Base-by-base conservation (phyloP, 2,113 vertebrate species). In the Regulus satrapa region DNA sequence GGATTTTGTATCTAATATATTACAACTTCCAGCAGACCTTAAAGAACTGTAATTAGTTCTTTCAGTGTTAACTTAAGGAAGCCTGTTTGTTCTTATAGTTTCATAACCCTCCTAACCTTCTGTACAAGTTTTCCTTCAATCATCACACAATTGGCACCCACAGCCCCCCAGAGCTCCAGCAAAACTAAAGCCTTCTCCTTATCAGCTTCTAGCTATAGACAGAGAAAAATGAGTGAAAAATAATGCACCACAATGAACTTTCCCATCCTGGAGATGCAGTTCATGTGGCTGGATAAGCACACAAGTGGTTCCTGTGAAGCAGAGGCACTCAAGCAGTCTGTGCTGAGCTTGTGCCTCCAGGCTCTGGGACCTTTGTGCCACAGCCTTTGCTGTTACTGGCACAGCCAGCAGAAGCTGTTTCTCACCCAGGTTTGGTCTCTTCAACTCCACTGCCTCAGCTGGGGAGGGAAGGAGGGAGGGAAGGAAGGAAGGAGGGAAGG, bases 391-490 rank as follows among this genome's bases (percentile, higher is more conserved):
- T 6, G 1, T 8, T 43, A 16, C 0, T n/a, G 29, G 43, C 66
- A 58, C 54, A 3, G 19, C 9, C 41, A 68, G 59, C 67, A 80
- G 56, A 49, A 80, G 46, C 54, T 46, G 8, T 19, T 74, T n/a
- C 34, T 89, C 24, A 17, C 12, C 9, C 73, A 28, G 34, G 3
- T 16, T 73, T 40, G 3, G 1, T 0, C 72, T 46, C 29, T 10
- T 34, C 1, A 0, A 6, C 28, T 11, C 10, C 4, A 2, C 5
- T 0, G 0, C 41, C 43, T 67, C 64, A 54, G 67, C n/a, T n/a
- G n/a, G n/a, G n/a, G n/a, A n/a, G n/a, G n/a, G n/a, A n/a, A n/a
- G n/a, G n/a, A n/a, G n/a, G n/a, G n/a, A n/a, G n/a, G n/a, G n/a
- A n/a, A n/a, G n/a, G n/a, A n/a, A n/a, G n/a, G n/a, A n/a, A n/a